Base-by-base conservation (phyloP, 2,888 invertebrate species). In the Tenthredo livida region DNA sequence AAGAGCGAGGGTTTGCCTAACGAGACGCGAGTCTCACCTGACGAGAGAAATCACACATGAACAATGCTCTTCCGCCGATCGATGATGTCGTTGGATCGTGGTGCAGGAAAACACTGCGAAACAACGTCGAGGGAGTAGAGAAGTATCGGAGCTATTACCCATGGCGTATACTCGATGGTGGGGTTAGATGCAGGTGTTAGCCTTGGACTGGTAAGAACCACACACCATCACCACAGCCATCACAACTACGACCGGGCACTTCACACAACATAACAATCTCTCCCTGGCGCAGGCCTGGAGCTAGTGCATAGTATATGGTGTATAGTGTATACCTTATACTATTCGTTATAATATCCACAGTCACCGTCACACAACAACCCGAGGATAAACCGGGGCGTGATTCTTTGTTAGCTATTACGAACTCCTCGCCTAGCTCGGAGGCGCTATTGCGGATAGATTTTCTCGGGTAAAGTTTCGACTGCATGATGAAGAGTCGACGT, bases 111-210 rank as follows among this genome's bases (percentile, higher is more conserved):
- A 37, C 72, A 43, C n/a, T 43, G 43, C n/a, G 6, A 17, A 67
- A 67, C 17, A 67, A 21, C 67, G 2, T 17, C 4, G n/a, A 50
- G 77, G 77, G 54, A 77, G 47, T 50, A 33, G n/a, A 50, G 25
- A 29, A 50, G 25, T 80, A 37, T 80, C 80, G 21, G 58, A 25
- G 10, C 17, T 37, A 29, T 61, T 80, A 37, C 40, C 77, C 77
- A 37, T 61, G 10, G 80, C 21, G 40, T 61, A 77, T 15, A 47
- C 84, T 78, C 78, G 86, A 21, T 88, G 87, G 90, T 90, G 90
- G 91, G 91, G 90, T 87, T 87, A 85, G 90, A 91, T 90, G 92
- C 91, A 92, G 92, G 92, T 92, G 92, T 91, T 92, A 90, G 92
- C 92, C 92, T 92, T 92, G 92, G 90, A 91, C 90, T 90, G 90